phyloP scores from a whole-genome alignment of 1,140 invertebrate genomes.

The Pseudomyrmex sp. region DNA sequence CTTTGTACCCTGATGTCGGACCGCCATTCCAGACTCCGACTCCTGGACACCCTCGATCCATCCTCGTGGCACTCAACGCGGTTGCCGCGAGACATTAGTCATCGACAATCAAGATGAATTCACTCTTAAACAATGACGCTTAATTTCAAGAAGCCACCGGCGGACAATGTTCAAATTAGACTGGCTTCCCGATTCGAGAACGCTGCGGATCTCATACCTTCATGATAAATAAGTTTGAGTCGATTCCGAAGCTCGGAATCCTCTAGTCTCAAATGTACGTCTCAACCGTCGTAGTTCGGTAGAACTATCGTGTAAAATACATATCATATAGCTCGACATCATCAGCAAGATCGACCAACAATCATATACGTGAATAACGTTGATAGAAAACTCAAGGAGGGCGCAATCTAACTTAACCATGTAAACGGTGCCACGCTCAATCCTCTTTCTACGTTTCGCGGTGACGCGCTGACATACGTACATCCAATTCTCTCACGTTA shows the following conservation, averaged over 20 bases:
- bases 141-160: conserved; percentile 78
- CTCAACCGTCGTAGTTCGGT: background rate
- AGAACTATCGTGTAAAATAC: no score
- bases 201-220: conserved; percentile 35
- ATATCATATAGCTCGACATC: background rate
- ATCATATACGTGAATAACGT: background rate
- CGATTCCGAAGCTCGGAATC: conserved; percentile 6
- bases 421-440: background rate
- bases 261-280: conserved; percentile 4
- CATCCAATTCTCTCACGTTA: conserved; percentile 65
- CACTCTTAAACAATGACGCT: conserved; percentile 79
- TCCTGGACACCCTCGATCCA: conserved; percentile 72
- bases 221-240: conserved; percentile 54
- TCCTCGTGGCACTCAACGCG: conserved; percentile 67
- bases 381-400: background rate
- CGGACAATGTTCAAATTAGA: conserved; percentile 74
- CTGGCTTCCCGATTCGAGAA: conserved; percentile 57
- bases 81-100: conserved; percentile 74
- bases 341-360: background rate
- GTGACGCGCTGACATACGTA: conserved; percentile 6
- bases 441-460: background rate
- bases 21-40: conserved; percentile 60
- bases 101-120: conserved; percentile 80
- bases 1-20: background rate
- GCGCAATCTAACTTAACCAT: background rate